Percentiles rank a stretch among this genome's conserved stretches.
Conservation (phyloP, 2,888 invertebrate genomes). For the Tigriopus californicus region DNA sequence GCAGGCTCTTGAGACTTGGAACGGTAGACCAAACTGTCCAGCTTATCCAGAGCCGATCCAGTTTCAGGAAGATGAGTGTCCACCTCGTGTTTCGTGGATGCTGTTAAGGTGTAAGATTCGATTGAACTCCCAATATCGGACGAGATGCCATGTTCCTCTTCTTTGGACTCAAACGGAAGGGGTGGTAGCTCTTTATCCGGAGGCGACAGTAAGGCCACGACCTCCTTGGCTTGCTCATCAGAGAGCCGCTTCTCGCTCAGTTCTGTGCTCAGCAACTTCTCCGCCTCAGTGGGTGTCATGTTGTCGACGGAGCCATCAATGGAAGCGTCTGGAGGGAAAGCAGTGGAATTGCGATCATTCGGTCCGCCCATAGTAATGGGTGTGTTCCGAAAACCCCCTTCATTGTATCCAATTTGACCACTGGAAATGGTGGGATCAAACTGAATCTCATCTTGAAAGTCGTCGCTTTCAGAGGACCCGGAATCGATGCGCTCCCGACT, state of each 20-base stretch:
- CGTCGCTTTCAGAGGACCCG: not conserved
- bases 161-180: not conserved
- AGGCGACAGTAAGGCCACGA: constrained; percentile 45
- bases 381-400: constrained; percentile 10
- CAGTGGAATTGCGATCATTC: not conserved
- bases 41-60: constrained; percentile 4
- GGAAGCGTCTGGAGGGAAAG: not conserved
- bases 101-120: no score
- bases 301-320: constrained; percentile 23
- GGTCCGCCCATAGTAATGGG: constrained; percentile 5
- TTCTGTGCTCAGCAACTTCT: constrained; percentile 57
- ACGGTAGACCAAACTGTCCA: constrained; percentile 4
- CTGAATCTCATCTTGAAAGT: constrained; percentile 13
- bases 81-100: not conserved
- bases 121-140: not conserved
- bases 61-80: not conserved
- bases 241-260: constrained; percentile 6
- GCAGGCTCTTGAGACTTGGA: not conserved
- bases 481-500: no score
- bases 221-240: constrained; percentile 54
- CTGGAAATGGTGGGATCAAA: constrained; percentile 16
- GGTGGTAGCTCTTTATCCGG: constrained; percentile 16
- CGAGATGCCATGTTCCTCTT: not conserved
- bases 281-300: constrained; percentile 74
- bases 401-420: constrained; percentile 12